Evolutionary conservation across 1,140 invertebrate genomes (phyloP).

Genomic region (Macrotrachela quadricornifera): DNA sequence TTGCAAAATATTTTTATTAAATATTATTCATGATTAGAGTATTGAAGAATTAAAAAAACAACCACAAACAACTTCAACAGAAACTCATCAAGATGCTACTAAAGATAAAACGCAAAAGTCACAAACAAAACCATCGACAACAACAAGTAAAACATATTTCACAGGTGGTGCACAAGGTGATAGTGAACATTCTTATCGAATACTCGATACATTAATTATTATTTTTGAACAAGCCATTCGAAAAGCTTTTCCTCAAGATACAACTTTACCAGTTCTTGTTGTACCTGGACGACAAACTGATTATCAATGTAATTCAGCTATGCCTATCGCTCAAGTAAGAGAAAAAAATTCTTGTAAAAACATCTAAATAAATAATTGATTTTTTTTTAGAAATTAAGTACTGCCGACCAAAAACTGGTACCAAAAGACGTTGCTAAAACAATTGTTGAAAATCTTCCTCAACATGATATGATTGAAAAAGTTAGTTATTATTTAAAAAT

Average conservation of each 20-base stretch:
- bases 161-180: constrained; percentile 35
- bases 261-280: constrained; percentile 43
- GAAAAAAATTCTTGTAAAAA: too few relatives aligned
- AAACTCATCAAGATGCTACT: background rate
- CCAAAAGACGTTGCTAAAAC: constrained; percentile 59
- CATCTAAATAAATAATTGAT: background rate
- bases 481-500: constrained; percentile 10
- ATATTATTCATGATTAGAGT: background rate
- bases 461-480: constrained; percentile 44
- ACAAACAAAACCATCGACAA: background rate
- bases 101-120: background rate
- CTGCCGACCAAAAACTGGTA: constrained; percentile 31
- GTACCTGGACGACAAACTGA: constrained; percentile 67
- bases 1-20: background rate
- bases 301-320: constrained; percentile 89
- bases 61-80: background rate
- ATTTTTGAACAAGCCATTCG: constrained; percentile 49
- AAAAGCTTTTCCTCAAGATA: constrained; percentile 49
- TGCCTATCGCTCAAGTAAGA: constrained; percentile 52
- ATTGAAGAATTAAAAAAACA: background rate
- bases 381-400: constrained; percentile 22
- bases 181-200: constrained; percentile 15
- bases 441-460: constrained; percentile 45
- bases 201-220: constrained; percentile 38
- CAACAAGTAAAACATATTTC: constrained; percentile 19